Percentiles rank a stretch among this genome's conserved stretches.
Conservation (phyloP, 2,113 vertebrate genomes). For the Coracopsis vasa region DNA sequence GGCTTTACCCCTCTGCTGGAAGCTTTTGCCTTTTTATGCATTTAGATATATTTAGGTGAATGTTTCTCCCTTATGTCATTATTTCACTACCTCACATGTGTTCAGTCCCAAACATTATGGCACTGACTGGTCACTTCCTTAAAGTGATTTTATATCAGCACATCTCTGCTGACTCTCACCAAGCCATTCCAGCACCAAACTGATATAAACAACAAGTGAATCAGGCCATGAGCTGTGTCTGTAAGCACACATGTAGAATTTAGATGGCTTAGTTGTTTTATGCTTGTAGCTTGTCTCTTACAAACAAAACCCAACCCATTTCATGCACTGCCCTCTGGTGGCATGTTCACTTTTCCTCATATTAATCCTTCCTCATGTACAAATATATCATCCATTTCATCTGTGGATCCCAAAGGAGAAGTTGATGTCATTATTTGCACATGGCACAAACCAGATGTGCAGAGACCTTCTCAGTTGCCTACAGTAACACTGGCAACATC, state of each 20-base stretch:
- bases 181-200: not conserved
- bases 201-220: not conserved
- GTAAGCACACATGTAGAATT: not conserved
- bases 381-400: not conserved
- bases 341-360: not conserved
- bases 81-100: not conserved
- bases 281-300: not conserved
- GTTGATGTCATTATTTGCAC: not conserved
- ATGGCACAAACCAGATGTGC: not conserved
- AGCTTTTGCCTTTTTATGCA: not conserved
- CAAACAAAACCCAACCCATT: not conserved
- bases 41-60: not conserved
- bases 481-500: rapidly evolving
- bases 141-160: rapidly evolving
- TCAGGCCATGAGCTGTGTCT: not conserved
- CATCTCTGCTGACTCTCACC: not conserved
- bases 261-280: not conserved
- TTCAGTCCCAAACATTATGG: not conserved
- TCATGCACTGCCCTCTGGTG: slow-evolving; percentile 10
- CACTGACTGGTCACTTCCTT: not conserved
- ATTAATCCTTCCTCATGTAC: not conserved
- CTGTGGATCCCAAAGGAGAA: not conserved
- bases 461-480: not conserved
- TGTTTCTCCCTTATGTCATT: rapidly evolving
- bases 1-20: not conserved